Conservation (phyloP, 2,113 vertebrate species). For the Mixornis gularis region DNA sequence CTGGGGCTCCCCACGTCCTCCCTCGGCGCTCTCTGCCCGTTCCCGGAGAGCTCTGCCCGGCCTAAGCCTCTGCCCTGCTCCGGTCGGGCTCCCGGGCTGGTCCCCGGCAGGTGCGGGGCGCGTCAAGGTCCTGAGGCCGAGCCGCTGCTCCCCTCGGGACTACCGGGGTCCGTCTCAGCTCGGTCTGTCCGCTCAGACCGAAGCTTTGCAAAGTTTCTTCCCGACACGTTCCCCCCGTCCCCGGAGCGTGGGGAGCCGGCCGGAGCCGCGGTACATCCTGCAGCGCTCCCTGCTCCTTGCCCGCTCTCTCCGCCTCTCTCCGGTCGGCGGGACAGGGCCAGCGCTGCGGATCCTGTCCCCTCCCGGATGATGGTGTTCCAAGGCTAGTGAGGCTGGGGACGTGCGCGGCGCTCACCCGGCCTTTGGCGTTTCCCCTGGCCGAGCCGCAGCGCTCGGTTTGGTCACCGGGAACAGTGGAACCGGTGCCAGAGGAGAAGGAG, state of each 20-base stretch:
- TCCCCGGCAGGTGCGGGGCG: neutral
- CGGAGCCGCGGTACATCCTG: neutral
- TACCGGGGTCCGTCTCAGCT: neutral
- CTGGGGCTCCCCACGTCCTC: neutral
- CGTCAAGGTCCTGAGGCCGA: neutral
- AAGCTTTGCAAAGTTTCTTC: neutral
- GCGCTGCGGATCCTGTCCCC: neutral
- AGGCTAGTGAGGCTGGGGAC: neutral
- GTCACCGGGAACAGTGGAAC: neutral
- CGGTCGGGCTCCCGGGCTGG: neutral
- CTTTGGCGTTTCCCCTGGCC: neutral
- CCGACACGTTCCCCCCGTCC: neutral
- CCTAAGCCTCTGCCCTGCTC: neutral
- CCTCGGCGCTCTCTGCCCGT: neutral
- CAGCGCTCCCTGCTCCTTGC: neutral
- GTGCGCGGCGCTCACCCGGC: neutral
- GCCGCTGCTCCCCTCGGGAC: neutral
- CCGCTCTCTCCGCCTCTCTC: neutral
- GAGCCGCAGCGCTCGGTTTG: neutral
- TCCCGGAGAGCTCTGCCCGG: too few relatives aligned
- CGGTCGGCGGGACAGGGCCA: neutral
- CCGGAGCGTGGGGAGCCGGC: neutral
- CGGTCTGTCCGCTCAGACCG: neutral
- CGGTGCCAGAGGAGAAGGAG: neutral
- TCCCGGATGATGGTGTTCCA: neutral